Evolutionary conservation across 2,888 invertebrate species (phyloP), one percentile per base, ranked within the genome.

Genomic region (Rhaphigaster nebulosa): DNA sequence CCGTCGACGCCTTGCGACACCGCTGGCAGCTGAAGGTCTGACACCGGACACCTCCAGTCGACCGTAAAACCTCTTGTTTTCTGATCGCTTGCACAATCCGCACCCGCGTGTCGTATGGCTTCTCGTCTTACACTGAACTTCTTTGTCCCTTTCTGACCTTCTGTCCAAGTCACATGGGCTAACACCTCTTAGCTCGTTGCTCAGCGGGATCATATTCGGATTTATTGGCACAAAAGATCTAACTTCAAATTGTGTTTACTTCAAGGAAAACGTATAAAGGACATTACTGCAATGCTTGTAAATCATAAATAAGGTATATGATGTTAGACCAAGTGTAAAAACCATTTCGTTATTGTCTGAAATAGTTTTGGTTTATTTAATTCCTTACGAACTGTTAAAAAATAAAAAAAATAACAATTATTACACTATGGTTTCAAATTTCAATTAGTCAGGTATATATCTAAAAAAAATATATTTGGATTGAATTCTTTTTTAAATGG

Each of bases 61-160:
- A 65, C 65, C 65, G 65, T 65, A 29, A 65, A 65, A 65, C 65
- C 65, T 65, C 65, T 65, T 65, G 29, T 65, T 65, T 65, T 65
- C 65, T 65, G 65, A 65, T 65, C 65, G 65, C 65, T 65, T 65
- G 65, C 65, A 65, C 65, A 65, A 65, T 65, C 29, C 65, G 29
- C 65, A 65, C 65, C 65, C 60, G 29, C 65, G 65, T 65, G 65
- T 65, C 29, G 23, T 65, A 65, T 65, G 65, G 65, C 65, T 65
- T 65, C 65, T 65, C 65, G 29, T 15, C 65, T 65, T 65, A 65
- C 65, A 65, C 29, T 29, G 15, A 4, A 29, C 65, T 65, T 60
- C 65, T 65, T 65, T 65, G 65, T 65, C 65, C 29, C 15, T 15
- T 65, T 4, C 29, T 65, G 65, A 65, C 65, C 65, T 65, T 65